These are phyloP conservation scores for Ibycter americanus DNA, from an alignment of 2,797 vertebrate species.

Conservation along the genomic window DNA sequence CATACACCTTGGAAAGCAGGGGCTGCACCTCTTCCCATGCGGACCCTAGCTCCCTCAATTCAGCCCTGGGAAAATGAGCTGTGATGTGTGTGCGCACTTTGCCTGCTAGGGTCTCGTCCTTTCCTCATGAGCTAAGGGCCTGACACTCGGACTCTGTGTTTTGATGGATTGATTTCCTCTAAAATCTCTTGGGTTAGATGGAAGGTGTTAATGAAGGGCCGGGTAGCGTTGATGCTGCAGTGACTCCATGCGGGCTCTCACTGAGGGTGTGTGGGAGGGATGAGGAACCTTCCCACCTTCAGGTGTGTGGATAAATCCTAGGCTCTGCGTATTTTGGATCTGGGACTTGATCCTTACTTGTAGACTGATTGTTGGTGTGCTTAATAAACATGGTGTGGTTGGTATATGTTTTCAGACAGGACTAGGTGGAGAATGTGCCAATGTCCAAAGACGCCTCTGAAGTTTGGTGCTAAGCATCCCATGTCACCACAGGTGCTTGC, in stretches of 20 bases:
- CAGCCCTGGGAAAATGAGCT: background rate
- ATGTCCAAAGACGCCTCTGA: background rate
- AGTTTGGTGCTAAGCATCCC: background rate
- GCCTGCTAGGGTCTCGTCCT: background rate
- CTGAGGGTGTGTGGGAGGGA: accelerated
- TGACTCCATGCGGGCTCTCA: background rate
- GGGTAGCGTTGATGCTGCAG: background rate
- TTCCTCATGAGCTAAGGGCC: background rate
- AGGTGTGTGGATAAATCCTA: background rate
- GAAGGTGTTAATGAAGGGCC: background rate
- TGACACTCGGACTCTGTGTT: background rate
- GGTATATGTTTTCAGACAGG: background rate
- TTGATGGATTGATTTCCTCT: background rate
- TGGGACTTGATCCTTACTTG: background rate
- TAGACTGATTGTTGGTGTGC: background rate
- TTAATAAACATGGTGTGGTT: background rate
- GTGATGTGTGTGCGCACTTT: accelerated
- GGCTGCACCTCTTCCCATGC: background rate
- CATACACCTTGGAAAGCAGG: background rate
- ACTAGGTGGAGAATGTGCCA: background rate
- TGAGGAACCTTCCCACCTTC: background rate
- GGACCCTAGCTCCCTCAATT: background rate
- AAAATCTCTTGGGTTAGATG: background rate
- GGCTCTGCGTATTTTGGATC: background rate
- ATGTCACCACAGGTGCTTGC: accelerated